Evolutionary conservation across 1,140 invertebrate genomes (phyloP).

Genomic region (Lasioglossum baleicum): DNA sequence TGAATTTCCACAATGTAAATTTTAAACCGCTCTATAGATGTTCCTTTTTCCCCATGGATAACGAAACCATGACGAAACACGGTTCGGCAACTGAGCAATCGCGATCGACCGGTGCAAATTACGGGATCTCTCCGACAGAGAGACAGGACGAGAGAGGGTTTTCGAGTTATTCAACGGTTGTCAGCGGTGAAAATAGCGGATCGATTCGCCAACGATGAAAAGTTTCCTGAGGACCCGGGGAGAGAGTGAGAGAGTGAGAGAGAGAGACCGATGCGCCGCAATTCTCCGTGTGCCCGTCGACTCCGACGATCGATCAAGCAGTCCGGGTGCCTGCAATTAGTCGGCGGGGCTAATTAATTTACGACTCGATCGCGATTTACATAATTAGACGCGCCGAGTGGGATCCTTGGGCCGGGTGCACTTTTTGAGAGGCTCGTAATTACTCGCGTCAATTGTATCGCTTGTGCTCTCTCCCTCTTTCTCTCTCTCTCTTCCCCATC

Average conservation of each 20-base stretch:
- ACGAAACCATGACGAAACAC: too few relatives aligned
- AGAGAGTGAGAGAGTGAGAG: too few relatives aligned
- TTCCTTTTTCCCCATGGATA: too few relatives aligned
- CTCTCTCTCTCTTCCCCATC: background rate
- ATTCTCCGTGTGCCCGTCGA: background rate
- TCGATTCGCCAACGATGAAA: slow-evolving; percentile 20
- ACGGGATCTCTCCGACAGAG: background rate
- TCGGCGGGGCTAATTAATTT: slow-evolving; percentile 55
- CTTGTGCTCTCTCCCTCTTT: background rate
- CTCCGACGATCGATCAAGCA: slow-evolving; percentile 51
- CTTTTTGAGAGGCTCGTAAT: slow-evolving; percentile 34
- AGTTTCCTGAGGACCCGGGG: too few relatives aligned
- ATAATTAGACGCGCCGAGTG: slow-evolving; percentile 50
- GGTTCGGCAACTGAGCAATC: background rate
- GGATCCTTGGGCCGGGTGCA: slow-evolving; percentile 7
- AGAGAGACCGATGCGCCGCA: slow-evolving; percentile 9
- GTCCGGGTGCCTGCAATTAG: slow-evolving; percentile 52
- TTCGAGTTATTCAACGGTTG: slow-evolving; percentile 1
- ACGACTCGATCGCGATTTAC: slow-evolving; percentile 53
- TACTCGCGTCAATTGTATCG: slow-evolving; percentile 36
- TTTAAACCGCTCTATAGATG: too few relatives aligned
- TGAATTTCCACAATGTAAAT: too few relatives aligned
- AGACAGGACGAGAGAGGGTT: background rate
- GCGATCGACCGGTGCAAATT: slow-evolving; percentile 5
- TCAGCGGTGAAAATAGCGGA: slow-evolving; percentile 2